Evolutionary conservation across 2,888 invertebrate genomes (phyloP).

Genomic region (Caenorhabditis parvicauda): DNA sequence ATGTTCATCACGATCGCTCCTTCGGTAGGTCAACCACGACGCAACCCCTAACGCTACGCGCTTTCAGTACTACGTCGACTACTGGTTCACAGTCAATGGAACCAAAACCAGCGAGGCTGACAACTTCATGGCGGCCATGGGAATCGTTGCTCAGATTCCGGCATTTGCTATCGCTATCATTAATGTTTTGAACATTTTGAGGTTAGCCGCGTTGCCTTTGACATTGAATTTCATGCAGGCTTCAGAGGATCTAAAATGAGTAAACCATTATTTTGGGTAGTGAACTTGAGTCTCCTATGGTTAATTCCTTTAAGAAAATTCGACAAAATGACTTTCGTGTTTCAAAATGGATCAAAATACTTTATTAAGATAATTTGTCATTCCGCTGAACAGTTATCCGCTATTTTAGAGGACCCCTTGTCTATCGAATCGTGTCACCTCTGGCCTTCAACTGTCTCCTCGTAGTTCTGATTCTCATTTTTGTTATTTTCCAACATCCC

Average conservation of each 20-base stretch:
- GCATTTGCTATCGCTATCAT: conserved; percentile 80
- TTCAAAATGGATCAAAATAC: too few species aligned
- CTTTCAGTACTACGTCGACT: conserved; percentile 73
- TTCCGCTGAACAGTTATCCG: background rate
- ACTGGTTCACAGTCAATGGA: conserved; percentile 72
- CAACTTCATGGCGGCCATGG: conserved; percentile 81
- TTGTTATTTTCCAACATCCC: conserved; percentile 65
- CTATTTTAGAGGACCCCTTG: conserved; percentile 81
- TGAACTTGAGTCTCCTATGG: too few species aligned
- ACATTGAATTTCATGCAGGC: background rate
- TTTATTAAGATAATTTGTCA: background rate
- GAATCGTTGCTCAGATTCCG: conserved; percentile 87
- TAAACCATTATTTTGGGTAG: too few species aligned
- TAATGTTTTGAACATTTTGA: conserved; percentile 46
- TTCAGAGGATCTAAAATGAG: too few species aligned
- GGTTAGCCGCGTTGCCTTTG: background rate
- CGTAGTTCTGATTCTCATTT: conserved; percentile 64
- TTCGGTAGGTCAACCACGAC: conserved; percentile 22
- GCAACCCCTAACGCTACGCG: background rate
- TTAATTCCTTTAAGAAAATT: too few species aligned
- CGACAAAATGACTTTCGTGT: too few species aligned
- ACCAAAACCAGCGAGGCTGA: conserved; percentile 68
- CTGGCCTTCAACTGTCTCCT: conserved; percentile 57
- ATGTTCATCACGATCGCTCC: conserved; percentile 83
- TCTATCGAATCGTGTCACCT: conserved; percentile 75